Percentiles rank a stretch among this genome's conserved stretches.
These are phyloP conservation scores for Oxycera nigricornis DNA, from an alignment of 2,888 invertebrate species.

Conservation along the genomic window DNA sequence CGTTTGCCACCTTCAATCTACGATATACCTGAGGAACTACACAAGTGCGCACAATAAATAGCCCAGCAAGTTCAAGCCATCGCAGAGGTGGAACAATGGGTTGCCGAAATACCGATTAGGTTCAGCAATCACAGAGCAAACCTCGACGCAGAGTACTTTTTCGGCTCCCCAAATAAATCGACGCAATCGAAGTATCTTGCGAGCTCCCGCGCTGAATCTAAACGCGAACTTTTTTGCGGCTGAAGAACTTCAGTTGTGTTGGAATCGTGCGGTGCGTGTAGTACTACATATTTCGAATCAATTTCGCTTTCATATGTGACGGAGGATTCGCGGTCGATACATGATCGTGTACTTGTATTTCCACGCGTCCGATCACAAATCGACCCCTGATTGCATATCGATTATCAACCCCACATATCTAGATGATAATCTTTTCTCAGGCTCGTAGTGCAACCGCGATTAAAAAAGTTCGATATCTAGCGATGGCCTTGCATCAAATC, in stretches of 20 bases:
- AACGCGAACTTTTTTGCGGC: slow-evolving; percentile 6
- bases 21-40: too few species aligned
- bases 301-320: slow-evolving; percentile 14
- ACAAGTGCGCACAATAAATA: too few species aligned
- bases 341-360: neutral
- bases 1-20: too few species aligned
- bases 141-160: neutral
- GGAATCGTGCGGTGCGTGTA: neutral
- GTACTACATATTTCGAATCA: neutral
- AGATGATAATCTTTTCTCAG: neutral
- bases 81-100: too few species aligned
- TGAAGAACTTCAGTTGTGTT: slow-evolving; percentile 18
- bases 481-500: neutral
- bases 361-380: neutral
- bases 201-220: neutral
- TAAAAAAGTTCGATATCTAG: neutral
- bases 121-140: too few species aligned
- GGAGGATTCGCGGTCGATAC: neutral
- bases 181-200: neutral
- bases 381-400: too few species aligned
- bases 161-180: slow-evolving; percentile 4
- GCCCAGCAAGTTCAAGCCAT: too few species aligned
- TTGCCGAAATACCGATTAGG: too few species aligned
- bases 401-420: neutral
- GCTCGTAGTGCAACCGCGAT: neutral